Evolutionary conservation across 2,888 invertebrate species (phyloP), one percentile per base, ranked within the genome.

Genomic region (Cryptocheilus praepositus): DNA sequence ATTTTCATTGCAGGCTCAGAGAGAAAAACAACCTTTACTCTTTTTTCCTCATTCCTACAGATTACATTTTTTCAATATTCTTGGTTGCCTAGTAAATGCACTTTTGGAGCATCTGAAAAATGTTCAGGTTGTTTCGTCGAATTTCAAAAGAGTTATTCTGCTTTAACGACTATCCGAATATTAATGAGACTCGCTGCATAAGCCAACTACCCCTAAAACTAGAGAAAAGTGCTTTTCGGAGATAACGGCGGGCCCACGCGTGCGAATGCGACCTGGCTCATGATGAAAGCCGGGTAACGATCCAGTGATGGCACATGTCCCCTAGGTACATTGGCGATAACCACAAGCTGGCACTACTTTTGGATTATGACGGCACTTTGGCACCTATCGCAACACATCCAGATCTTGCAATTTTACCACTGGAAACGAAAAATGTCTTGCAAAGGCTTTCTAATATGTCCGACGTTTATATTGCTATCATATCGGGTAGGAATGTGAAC

Each of bases 381-480:
- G 95, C 96, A 0, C 96, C 96, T 0, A 95, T 96, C 72, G 96
- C 96, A 0, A 95, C 96, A 0, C 96, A 96, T 89, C 96, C 96
- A 0, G 96, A 96, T 89, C 90, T 96, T 73, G 96, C 96, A n/a
- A 94, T 93, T 0, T 90, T 96, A 46, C 95, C 96, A 0, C 90
- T 93, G 11, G 96, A 96, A 89, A 95, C 96, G 7, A 96, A 95
- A 85, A 93, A 95, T 87, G 94, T 95, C 11, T 90, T 96, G 36
- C 95, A 95, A 85, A 91, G 96, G 81, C 90, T 96, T 4, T 94
- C 95, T 18, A 95, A 96, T 86, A 93, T 95, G 90, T 92, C 96
- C 0, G 96, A 96, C 81, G 95, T 96, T 8, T 95, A 95, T 86
- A 95, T 96, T 75, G 95, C 96, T 22, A 94, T 96, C 79, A 93